Base-by-base conservation (phyloP, 2,113 vertebrate genomes). In the Rostratula benghalensis region DNA sequence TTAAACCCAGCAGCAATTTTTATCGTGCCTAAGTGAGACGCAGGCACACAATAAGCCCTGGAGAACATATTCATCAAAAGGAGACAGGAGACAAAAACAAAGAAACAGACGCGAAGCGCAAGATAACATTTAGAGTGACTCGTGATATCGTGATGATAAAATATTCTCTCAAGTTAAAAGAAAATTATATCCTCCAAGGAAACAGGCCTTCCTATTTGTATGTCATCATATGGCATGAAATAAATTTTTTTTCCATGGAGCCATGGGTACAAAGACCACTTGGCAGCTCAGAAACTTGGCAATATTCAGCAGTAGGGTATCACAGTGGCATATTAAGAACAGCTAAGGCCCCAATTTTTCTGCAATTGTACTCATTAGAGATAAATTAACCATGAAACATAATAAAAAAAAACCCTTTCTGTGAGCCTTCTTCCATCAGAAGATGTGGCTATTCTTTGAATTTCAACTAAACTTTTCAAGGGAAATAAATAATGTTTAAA, bases 71-170 rank as follows among this genome's bases (percentile, higher is more conserved):
- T 88, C 5, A 74, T 93, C 64, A 96, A 68, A 84, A 93, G 83
- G 83, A 90, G 74, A 86, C 20, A 94, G 57, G 94, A 90, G 21
- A 78, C 30, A 70, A 88, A 90, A 95, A 67, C 61, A 87, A 94
- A 87, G 56, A 92, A 83, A 64, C 22, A 95, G 71, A 91, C n/a
- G 1, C 83, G n/a, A 88, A 95, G 41, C 31, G 56, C 5, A 17
- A 95, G 90, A 93, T 86, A 96, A 93, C 54, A 91, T 73, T 96
- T 92, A 85, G 65, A 94, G 70, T 87, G 82, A 94, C 90, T 91
- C 90, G n/a, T 10, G 54, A 87, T 87, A 65, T 33, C 82, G 53
- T 73, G 9, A 76, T 57, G 59, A 71, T 63, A 93, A 97, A 94
- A 85, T 83, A 90, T 35, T 78, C 68, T 88, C 59, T 56, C 41